Evolutionary conservation across 2,888 invertebrate species (phyloP), one percentile per base, ranked within the genome.

Genomic region (Drosophila parthenogenetica): DNA sequence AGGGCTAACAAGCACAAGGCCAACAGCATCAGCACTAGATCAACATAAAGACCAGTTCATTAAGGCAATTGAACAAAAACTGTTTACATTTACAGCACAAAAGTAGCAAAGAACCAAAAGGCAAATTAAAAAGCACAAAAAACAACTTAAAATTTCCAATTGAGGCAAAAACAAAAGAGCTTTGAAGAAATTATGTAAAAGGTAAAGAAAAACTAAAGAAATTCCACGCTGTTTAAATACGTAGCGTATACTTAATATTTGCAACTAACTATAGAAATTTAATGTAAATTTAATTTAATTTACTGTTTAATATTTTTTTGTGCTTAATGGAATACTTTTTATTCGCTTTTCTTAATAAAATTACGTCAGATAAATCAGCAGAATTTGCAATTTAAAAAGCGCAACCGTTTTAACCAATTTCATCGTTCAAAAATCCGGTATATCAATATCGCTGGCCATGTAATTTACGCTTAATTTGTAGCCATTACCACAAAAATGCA

Each of bases 391-490:
- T 46, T 69, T 54, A 72, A 79, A 79, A 79, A 68, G 79, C 54
- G 71, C 86, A 79, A 43, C 54, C 48, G 49, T 50, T 50, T 45
- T 59, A 37, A 64, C 59, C 72, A 68, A 66, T 69, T 78, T 60
- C 53, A 57, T 59, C 62, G 54, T 62, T 69, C 69, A 78, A 62
- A 69, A 54, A 65, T 64, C 63, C 71, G 68, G 74, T 64, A 73
- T 87, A 87, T 87, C 88, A 77, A 82, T 87, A 81, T 74, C 88
- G 49, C 16, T 42, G 80, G 67, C 69, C 68, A 63, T 80, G 88
- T 80, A 88, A 84, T 88, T 88, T 84, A 69, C 87, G 83, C 89
- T 88, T 88, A 84, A 84, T 84, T 83, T 88, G 83, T 78, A 73
- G 75, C 76, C 88, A 83, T 86, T 88, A 88, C 83, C 83, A 83